Evolutionary conservation across 2,888 invertebrate genomes (phyloP).

Genomic region (Drosophila suboccidentalis): DNA sequence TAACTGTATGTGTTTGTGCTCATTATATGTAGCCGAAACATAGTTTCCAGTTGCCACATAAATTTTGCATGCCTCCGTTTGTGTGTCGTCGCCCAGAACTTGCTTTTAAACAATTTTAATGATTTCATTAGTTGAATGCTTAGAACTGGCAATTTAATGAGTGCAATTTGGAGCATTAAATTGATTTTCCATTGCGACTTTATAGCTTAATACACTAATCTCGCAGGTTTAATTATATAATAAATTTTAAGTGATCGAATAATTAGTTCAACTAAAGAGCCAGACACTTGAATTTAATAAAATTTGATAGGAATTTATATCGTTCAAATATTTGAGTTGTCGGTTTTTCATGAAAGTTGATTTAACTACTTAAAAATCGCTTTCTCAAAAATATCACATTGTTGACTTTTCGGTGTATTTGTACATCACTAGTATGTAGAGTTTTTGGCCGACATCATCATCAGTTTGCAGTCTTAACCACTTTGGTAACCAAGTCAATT

Average conservation of each 20-base stretch:
- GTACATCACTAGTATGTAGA: neutral
- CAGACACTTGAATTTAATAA: neutral
- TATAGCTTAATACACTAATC: neutral
- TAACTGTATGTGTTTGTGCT: constrained; percentile 36
- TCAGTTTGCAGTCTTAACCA: constrained; percentile 39
- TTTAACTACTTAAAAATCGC: too few relatives aligned
- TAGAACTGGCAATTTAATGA: constrained; percentile 58
- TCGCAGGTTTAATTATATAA: neutral
- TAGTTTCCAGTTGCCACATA: constrained; percentile 75
- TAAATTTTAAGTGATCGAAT: neutral
- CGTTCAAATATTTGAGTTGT: too few relatives aligned
- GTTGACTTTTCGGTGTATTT: too few relatives aligned
- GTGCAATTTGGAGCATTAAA: constrained; percentile 39
- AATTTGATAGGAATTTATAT: neutral
- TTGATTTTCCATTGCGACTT: constrained; percentile 55
- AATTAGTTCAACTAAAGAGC: neutral
- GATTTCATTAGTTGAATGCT: constrained; percentile 71
- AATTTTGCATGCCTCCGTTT: constrained; percentile 65
- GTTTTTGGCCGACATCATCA: constrained; percentile 5
- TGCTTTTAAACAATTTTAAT: constrained; percentile 74
- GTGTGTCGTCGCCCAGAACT: constrained; percentile 41
- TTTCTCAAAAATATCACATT: too few relatives aligned
- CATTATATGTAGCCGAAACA: constrained; percentile 67
- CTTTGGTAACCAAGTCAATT: constrained; percentile 62
- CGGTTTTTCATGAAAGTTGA: too few relatives aligned